phyloP scores from a whole-genome alignment of 2,888 invertebrate genomes.

The Bombyx huttoni region DNA sequence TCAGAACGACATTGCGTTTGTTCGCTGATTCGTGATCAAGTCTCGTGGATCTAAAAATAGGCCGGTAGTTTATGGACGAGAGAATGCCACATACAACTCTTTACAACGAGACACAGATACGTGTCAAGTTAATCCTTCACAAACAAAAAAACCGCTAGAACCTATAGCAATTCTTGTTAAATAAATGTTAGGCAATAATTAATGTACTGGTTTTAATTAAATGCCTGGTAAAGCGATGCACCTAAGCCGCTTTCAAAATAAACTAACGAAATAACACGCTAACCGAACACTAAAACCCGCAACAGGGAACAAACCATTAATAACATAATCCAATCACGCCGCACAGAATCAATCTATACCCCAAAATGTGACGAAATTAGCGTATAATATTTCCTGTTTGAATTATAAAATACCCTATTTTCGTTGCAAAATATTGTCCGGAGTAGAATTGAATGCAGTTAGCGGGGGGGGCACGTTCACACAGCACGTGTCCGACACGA shows the following conservation, averaged over 20 bases:
- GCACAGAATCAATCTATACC: conserved; percentile 56
- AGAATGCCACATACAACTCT: too few species aligned
- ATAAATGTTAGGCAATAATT: too few species aligned
- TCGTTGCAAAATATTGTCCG: conserved; percentile 38
- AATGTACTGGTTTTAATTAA: too few species aligned
- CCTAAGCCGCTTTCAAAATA: not conserved
- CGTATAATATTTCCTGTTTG: conserved; percentile 68
- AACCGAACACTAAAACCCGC: not conserved
- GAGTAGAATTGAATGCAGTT: conserved; percentile 1
- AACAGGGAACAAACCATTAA: conserved; percentile 14
- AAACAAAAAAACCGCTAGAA: too few species aligned
- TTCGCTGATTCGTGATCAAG: too few species aligned
- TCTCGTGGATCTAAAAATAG: too few species aligned
- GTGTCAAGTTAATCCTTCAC: too few species aligned
- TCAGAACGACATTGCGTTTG: too few species aligned
- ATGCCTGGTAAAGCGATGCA: not conserved
- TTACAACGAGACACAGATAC: too few species aligned
- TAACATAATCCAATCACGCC: conserved; percentile 35
- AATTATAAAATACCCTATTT: conserved; percentile 58
- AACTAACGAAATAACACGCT: not conserved
- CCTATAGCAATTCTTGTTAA: too few species aligned
- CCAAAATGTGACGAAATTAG: conserved; percentile 62
- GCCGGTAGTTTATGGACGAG: too few species aligned
- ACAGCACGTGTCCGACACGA: conserved; percentile 26
- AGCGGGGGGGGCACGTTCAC: conserved; percentile 6